Evolutionary conservation across 2,888 invertebrate genomes (phyloP).

Genomic region (Pimpla rufipes): DNA sequence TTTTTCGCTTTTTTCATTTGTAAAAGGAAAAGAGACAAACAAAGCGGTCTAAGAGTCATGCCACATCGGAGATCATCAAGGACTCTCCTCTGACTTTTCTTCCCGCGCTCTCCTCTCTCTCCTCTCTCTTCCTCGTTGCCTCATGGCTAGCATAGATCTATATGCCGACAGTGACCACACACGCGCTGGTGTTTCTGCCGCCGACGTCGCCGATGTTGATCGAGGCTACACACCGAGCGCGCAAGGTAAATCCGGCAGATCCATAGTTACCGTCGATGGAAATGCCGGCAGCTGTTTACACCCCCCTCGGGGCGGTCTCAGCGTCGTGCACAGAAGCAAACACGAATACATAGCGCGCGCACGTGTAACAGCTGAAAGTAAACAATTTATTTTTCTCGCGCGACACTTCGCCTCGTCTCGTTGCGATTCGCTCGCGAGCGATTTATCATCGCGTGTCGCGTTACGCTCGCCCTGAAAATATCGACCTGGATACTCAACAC

Average conservation of each 20-base stretch:
- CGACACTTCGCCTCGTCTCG: not conserved
- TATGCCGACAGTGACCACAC: conserved; percentile 3
- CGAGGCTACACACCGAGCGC: conserved; percentile 27
- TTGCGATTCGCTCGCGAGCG: conserved; percentile 18
- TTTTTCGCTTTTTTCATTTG: not conserved
- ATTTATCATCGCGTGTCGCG: conserved; percentile 56
- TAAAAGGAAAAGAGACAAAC: not conserved
- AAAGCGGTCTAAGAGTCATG: conserved; percentile 6
- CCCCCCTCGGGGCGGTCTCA: conserved; percentile 10
- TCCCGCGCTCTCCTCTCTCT: not conserved
- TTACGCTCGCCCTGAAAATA: conserved; percentile 34
- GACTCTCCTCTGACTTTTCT: conserved; percentile 1
- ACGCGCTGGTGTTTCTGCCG: conserved; percentile 9
- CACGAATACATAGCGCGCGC: conserved; percentile 10
- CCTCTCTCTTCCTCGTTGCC: not conserved
- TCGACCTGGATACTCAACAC: conserved; percentile 55
- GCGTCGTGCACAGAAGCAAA: too few species aligned
- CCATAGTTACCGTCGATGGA: conserved; percentile 37
- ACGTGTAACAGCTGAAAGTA: conserved; percentile 32
- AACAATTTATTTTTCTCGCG: conserved; percentile 18
- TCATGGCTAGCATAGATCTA: conserved; percentile 5
- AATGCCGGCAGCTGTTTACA: conserved; percentile 64
- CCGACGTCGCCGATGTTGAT: conserved; percentile 28
- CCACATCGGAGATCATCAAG: conserved; percentile 7
- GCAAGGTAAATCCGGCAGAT: conserved; percentile 25